Conservation (phyloP, 2,113 vertebrate genomes). For the Bothrops jararaca region DNA sequence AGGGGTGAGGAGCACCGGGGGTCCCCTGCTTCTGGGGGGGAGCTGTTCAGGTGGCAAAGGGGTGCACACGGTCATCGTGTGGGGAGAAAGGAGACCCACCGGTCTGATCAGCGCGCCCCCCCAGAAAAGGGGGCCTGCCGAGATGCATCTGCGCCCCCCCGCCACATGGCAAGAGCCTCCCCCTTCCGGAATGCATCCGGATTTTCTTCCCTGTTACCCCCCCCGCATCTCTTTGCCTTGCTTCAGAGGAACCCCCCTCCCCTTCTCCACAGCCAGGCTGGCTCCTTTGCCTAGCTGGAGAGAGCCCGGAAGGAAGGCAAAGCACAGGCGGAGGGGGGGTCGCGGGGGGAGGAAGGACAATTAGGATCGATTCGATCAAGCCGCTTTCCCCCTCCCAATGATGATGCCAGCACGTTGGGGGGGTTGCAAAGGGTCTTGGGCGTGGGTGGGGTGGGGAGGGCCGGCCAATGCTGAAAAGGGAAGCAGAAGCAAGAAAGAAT, state of each 20-base stretch:
- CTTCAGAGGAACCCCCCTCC: too few relatives aligned
- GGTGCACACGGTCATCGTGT: too few relatives aligned
- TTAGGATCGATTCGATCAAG: neutral
- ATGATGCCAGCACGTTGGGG: neutral
- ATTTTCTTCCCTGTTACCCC: neutral
- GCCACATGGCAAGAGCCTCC: neutral
- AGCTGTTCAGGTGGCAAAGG: too few relatives aligned
- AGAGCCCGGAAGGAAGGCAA: neutral
- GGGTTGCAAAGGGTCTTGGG: neutral
- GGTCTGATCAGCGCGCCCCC: too few relatives aligned
- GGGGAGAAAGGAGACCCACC: too few relatives aligned
- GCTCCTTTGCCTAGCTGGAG: too few relatives aligned
- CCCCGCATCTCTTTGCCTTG: neutral
- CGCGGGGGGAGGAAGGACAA: accelerated
- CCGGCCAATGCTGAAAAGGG: neutral
- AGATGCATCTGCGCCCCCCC: neutral
- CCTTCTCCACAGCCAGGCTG: neutral
- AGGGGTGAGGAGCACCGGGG: too few relatives aligned
- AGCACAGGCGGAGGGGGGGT: accelerated
- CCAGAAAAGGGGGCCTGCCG: too few relatives aligned
- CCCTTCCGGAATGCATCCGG: neutral
- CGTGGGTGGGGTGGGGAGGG: neutral
- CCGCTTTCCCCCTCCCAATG: neutral
- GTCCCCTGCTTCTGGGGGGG: neutral
- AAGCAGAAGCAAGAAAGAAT: neutral